phyloP scores from a whole-genome alignment of 2,113 vertebrate species.

The Cromileptes altivelis region DNA sequence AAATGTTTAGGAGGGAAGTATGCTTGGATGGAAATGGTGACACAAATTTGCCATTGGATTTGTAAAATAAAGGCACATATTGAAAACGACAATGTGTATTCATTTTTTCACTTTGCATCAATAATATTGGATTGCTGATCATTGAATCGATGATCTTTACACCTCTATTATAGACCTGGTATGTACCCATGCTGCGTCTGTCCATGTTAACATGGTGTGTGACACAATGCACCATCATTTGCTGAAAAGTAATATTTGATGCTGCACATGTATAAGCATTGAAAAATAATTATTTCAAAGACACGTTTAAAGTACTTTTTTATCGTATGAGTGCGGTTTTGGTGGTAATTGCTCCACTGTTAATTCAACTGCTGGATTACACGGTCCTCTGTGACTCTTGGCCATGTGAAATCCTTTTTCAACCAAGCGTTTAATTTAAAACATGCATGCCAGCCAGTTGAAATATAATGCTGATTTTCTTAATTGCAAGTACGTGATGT shows the following conservation, averaged over 20 bases:
- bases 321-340: neutral
- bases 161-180: too few species aligned
- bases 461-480: neutral
- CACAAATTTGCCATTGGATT: too few species aligned
- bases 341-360: neutral
- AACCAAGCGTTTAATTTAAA: neutral
- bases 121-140: too few species aligned
- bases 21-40: too few species aligned
- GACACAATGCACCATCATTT: too few species aligned
- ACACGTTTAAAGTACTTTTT: neutral
- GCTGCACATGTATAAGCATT: neutral
- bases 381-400: neutral
- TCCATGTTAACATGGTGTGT: neutral
- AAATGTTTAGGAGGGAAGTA: too few species aligned
- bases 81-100: too few species aligned
- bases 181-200: too few species aligned
- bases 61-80: too few species aligned
- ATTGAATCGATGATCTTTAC: too few species aligned
- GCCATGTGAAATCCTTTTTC: neutral
- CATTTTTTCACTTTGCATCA: too few species aligned
- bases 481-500: neutral
- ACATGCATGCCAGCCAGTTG: neutral
- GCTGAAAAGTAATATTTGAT: neutral
- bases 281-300: neutral
- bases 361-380: neutral